phyloP scores from a whole-genome alignment of 2,888 invertebrate species.

The Odontocolon sp. region DNA sequence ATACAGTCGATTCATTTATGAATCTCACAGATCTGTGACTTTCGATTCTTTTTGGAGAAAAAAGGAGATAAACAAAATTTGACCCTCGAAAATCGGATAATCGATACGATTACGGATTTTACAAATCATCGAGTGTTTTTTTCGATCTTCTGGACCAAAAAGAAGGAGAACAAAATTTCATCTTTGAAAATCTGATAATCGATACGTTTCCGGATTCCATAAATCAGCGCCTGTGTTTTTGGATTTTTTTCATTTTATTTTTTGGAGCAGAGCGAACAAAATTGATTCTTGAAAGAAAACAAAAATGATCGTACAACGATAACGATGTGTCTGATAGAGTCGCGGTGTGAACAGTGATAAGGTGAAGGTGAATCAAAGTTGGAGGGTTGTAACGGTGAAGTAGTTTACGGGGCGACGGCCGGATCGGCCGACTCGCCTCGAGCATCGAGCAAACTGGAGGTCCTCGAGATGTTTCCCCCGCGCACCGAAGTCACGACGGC shows the following conservation, averaged over 20 bases:
- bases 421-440: conserved; percentile 62
- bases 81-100: too few species aligned
- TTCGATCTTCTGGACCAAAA: too few species aligned
- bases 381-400: conserved; percentile 61
- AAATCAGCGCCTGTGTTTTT: too few species aligned
- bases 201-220: too few species aligned
- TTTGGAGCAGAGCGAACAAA: background rate
- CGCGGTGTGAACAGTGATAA: conserved; percentile 52
- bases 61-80: too few species aligned
- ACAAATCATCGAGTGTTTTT: background rate
- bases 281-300: background rate
- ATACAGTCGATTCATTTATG: background rate
- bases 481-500: conserved; percentile 79
- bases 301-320: background rate
- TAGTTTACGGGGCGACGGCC: conserved; percentile 62
- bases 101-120: too few species aligned
- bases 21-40: conserved; percentile 4
- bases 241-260: background rate
- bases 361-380: conserved; percentile 58
- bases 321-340: conserved; percentile 24
- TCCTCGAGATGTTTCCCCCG: conserved; percentile 80
- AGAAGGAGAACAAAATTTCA: too few species aligned
- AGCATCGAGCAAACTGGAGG: conserved; percentile 76
- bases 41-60: too few species aligned
- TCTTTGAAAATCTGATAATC: too few species aligned